A percentile compares a stretch with the other conserved stretches of the same genome.
Conservation (phyloP, 2,888 invertebrate species). For the Gryllus longicercus region DNA sequence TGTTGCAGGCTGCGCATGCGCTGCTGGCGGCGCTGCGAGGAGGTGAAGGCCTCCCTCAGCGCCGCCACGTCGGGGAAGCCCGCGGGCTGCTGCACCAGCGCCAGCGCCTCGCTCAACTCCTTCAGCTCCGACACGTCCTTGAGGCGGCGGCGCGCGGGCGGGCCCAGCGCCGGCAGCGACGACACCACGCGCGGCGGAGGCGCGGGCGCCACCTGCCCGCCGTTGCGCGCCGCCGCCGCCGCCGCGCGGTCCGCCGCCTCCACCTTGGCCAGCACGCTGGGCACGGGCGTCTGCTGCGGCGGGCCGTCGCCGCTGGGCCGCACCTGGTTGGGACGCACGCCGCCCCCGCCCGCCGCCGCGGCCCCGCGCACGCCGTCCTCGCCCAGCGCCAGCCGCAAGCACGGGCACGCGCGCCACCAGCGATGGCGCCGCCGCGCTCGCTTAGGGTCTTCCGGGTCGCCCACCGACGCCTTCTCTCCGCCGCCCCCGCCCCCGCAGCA, state of each 20-base stretch:
- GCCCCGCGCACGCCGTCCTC: neutral
- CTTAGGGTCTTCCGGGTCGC: neutral
- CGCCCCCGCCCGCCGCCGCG: conserved; percentile 19
- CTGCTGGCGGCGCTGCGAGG: conserved; percentile 38
- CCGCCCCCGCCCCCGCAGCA: neutral
- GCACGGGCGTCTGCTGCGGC: conserved; percentile 34
- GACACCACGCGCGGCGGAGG: conserved; percentile 33
- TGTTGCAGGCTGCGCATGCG: conserved; percentile 41
- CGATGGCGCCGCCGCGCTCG: conserved; percentile 20
- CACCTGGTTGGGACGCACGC: conserved; percentile 23
- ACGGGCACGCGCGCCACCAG: neutral
- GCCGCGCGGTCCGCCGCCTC: conserved; percentile 44
- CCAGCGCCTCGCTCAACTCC: conserved; percentile 56
- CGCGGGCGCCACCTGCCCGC: conserved; percentile 34
- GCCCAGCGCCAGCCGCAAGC: neutral
- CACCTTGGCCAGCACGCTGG: conserved; percentile 44
- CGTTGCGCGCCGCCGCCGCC: conserved; percentile 37
- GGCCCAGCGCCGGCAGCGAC: conserved; percentile 49
- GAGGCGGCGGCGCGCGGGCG: conserved; percentile 51
- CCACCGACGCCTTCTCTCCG: neutral
- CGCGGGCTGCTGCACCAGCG: conserved; percentile 41
- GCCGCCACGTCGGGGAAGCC: conserved; percentile 25
- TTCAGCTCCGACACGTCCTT: conserved; percentile 52
- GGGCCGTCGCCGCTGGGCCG: conserved; percentile 11
- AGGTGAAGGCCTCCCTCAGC: conserved; percentile 21